Evolutionary conservation across 2,888 invertebrate species (phyloP), one percentile per base, ranked within the genome.

Genomic region (Seladonia tumulorum): DNA sequence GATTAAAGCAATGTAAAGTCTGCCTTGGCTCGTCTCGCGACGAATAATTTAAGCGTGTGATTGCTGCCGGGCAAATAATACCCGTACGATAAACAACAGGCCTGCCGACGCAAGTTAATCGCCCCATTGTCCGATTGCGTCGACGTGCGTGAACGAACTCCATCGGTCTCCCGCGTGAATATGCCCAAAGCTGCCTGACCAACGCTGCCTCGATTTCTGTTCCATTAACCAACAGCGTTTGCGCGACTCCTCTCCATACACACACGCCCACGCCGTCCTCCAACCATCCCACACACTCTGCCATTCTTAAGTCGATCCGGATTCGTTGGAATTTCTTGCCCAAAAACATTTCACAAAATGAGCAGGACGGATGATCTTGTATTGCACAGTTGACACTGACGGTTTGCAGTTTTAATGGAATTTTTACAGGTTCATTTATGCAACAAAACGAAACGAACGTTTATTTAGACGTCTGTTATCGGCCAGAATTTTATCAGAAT

Each of bases 41-140:
- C 88, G 92, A 93, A 93, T 93, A 93, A 94, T 94, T 94, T 94
- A 93, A 92, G 92, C 93, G 93, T 92, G 93, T 91, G 92, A 93
- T 93, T 93, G 91, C 90, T 89, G 87, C 85, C 90, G 88, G 90
- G 91, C 91, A 92, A 93, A 92, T 93, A 93, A 93, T 91, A 89
- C 91, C 89, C 88, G 91, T 89, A 91, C 92, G 90, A 93, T 93
- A 93, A 94, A 93, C 93, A 93, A 93, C 92, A 87, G 89, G 87
- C 87, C 90, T 88, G 91, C 91, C 92, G 91, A 90, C 93, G 93
- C 93, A 91, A 93, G 93, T 93, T 94, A 94, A 94, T 93, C 94
- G 94, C 92, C 93, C 92, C 92, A 94, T 94, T 94, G 93, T 93
- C 90, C 90, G 90, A 92, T 90, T 90, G 91, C 91, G 92, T 90